Percentiles rank a stretch among this genome's conserved stretches.
Evolutionary conservation across 2,888 invertebrate species (phyloP).

Genomic region (Cheilosia soror): DNA sequence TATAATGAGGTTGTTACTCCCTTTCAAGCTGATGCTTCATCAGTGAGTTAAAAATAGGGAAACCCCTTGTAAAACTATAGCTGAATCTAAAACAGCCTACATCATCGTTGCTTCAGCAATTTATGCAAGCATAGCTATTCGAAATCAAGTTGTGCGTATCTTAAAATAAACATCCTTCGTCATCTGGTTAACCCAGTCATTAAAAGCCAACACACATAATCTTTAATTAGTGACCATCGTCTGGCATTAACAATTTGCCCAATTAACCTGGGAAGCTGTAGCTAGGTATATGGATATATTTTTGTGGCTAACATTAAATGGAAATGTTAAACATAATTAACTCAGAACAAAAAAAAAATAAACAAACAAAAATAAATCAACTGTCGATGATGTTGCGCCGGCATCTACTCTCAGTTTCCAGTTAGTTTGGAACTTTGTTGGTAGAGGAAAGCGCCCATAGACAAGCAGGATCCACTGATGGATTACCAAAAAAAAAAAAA

Average conservation of each 20-base stretch:
- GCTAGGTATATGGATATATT: neutral
- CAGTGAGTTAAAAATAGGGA: too few species aligned
- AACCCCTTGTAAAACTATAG: too few species aligned
- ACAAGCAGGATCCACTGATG: neutral
- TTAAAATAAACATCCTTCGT: neutral
- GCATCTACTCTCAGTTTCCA: neutral
- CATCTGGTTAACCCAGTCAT: neutral
- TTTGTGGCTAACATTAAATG: neutral
- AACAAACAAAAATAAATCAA: neutral
- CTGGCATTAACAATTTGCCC: neutral
- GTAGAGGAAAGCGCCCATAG: neutral
- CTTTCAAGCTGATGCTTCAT: too few species aligned
- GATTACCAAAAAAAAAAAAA: too few species aligned
- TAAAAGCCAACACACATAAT: neutral
- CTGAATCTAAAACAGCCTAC: too few species aligned
- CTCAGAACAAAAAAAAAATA: neutral
- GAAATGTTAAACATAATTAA: neutral
- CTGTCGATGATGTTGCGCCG: neutral
- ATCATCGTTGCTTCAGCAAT: too few species aligned
- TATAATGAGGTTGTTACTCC: too few species aligned
- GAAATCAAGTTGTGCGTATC: neutral
- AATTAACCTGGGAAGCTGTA: neutral
- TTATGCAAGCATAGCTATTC: neutral
- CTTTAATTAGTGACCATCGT: conserved; percentile 3
- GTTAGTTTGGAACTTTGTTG: neutral